These are phyloP conservation scores for Epizoanthus rinbou DNA, from an alignment of 92 coral and sea anemone species.

Conservation along the genomic window DNA sequence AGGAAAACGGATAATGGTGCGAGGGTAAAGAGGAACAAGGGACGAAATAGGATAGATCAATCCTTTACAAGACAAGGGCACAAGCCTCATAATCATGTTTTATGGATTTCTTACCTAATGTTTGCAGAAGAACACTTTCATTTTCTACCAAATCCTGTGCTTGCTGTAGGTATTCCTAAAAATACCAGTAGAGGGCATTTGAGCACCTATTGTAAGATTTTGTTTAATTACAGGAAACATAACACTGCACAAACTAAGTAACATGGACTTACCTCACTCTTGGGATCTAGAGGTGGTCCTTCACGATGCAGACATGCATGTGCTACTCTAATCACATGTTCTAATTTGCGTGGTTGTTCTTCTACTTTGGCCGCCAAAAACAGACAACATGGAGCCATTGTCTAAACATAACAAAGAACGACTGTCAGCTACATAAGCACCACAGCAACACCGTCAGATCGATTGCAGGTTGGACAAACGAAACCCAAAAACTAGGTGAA, in stretches of 20 bases:
- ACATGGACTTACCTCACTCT: slow-evolving; percentile 81
- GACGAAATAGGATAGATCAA: too few relatives aligned
- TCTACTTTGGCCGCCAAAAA: slow-evolving; percentile 95
- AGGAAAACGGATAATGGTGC: too few relatives aligned
- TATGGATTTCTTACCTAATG: slow-evolving; percentile 66
- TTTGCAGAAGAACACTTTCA: slow-evolving; percentile 94
- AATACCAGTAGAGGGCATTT: background rate
- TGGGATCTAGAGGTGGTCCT: slow-evolving; percentile 85
- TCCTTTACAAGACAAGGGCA: too few relatives aligned
- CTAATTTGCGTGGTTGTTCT: slow-evolving; percentile 97
- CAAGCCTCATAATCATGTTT: background rate
- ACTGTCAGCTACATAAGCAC: background rate
- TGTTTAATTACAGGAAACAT: background rate
- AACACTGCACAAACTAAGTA: background rate
- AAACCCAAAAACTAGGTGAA: too few relatives aligned
- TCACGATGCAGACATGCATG: slow-evolving; percentile 95
- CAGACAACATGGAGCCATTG: slow-evolving; percentile 94
- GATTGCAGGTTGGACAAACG: too few relatives aligned
- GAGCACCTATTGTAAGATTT: background rate
- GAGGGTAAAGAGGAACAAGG: too few relatives aligned
- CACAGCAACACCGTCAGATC: background rate
- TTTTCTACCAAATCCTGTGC: slow-evolving; percentile 98
- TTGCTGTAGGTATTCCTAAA: slow-evolving; percentile 91
- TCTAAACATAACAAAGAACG: slow-evolving; percentile 42
- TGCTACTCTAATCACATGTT: slow-evolving; percentile 93